phyloP scores from a whole-genome alignment of 2,888 invertebrate species.

The Cosmopolites sordidus region DNA sequence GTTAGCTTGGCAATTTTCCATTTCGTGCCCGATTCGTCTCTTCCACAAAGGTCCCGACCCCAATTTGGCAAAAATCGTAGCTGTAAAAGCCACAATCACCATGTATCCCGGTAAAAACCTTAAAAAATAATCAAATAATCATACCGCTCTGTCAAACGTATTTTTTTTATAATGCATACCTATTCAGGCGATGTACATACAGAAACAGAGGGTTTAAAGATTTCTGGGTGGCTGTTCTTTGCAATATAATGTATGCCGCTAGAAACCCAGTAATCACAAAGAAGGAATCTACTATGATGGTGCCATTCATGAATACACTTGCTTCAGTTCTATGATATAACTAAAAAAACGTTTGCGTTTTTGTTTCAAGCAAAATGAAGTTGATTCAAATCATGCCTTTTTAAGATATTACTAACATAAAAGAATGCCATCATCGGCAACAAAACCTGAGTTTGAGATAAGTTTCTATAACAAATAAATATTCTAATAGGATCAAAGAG shows the following conservation, averaged over 20 bases:
- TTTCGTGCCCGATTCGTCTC: conserved; percentile 50
- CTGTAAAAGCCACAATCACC: conserved; percentile 64
- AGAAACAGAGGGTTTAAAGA: conserved; percentile 56
- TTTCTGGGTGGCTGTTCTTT: conserved; percentile 43
- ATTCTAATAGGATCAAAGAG: no score
- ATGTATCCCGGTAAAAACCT: conserved; percentile 47
- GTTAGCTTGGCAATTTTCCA: conserved; percentile 51
- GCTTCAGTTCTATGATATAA: conserved; percentile 35
- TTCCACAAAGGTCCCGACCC: conserved; percentile 72
- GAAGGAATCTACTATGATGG: conserved; percentile 65
- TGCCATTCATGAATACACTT: conserved; percentile 58
- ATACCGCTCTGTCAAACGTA: no score
- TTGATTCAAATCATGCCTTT: no score
- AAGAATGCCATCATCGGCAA: no score
- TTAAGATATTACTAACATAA: no score
- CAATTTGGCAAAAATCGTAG: conserved; percentile 64
- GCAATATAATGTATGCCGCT: conserved; percentile 58
- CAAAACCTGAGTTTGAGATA: no score
- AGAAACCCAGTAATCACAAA: conserved; percentile 65
- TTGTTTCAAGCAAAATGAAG: not conserved
- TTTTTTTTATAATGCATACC: conserved; percentile 46
- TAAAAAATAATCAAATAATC: no score
- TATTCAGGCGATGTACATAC: conserved; percentile 60
- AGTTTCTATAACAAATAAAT: no score
- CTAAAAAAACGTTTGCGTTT: conserved; percentile 24